Evolutionary conservation across 2,113 vertebrate genomes (phyloP).

Genomic region (Phalacrocorax carbo): DNA sequence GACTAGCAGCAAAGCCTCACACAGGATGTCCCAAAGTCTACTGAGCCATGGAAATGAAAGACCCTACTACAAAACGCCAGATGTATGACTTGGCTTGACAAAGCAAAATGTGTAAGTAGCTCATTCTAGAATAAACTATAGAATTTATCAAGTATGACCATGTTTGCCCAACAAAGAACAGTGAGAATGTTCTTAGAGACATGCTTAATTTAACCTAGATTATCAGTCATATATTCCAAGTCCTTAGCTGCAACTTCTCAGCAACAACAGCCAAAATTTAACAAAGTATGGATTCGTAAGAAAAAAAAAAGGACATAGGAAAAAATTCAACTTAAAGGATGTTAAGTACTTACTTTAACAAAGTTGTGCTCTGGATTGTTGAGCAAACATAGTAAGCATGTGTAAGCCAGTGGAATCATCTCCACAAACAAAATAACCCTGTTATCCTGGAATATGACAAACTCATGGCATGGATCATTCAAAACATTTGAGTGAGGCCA

Average conservation of each 20-base stretch:
- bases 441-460: neutral
- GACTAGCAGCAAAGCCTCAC: neutral
- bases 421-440: neutral
- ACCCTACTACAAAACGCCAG: neutral
- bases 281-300: neutral
- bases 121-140: neutral
- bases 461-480: neutral
- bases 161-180: neutral
- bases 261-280: neutral
- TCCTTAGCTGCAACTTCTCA: neutral
- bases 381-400: neutral
- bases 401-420: neutral
- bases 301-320: neutral
- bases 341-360: neutral
- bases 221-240: neutral
- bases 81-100: neutral
- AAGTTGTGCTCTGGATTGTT: neutral
- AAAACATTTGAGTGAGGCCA: neutral
- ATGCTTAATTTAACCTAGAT: neutral
- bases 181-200: neutral
- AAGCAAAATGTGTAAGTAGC: neutral
- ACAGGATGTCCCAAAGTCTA: rapidly evolving
- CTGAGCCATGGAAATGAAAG: neutral
- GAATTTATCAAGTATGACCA: neutral
- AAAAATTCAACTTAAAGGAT: neutral